A percentile compares a stretch with the other conserved stretches of the same genome.
Evolutionary conservation across 2,888 invertebrate genomes (phyloP).

Genomic region (Eulithis testata): DNA sequence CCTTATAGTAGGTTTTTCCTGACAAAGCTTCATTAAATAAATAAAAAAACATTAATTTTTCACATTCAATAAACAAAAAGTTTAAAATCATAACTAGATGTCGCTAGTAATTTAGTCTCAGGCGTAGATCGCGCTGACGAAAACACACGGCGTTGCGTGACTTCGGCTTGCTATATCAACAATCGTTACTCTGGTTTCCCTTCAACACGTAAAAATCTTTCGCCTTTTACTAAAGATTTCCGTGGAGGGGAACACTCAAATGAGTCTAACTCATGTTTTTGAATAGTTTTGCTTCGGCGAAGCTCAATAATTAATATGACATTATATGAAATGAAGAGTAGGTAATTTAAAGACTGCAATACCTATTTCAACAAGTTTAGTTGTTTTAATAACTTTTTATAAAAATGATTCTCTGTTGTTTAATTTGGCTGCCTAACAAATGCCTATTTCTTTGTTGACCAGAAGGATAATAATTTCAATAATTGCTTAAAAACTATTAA

Average conservation of each 20-base stretch:
- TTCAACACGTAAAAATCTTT: constrained; percentile 90
- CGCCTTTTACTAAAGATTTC: constrained; percentile 93
- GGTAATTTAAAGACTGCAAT: too few relatives aligned
- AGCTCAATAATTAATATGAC: background rate
- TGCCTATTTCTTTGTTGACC: too few relatives aligned
- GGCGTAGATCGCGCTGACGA: constrained; percentile 8
- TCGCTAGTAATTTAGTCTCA: background rate
- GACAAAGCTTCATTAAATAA: too few relatives aligned
- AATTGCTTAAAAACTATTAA: too few relatives aligned
- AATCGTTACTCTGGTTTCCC: constrained; percentile 85
- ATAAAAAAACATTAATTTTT: too few relatives aligned
- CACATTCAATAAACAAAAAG: too few relatives aligned
- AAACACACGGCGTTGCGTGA: constrained; percentile 12
- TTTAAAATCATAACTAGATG: constrained; percentile 3
- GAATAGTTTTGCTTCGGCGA: constrained; percentile 21
- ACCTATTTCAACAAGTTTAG: too few relatives aligned
- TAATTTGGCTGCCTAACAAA: too few relatives aligned
- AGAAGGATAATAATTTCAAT: too few relatives aligned
- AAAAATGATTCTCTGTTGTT: too few relatives aligned
- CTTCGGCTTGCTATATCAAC: background rate
- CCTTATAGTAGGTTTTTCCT: too few relatives aligned
- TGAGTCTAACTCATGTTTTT: constrained; percentile 82
- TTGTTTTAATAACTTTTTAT: too few relatives aligned
- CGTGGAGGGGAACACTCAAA: constrained; percentile 90
- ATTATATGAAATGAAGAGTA: background rate